Percentiles rank a stretch among this genome's conserved stretches.
Evolutionary conservation across 2,113 vertebrate genomes (phyloP).

Genomic region (Eclectus roratus): DNA sequence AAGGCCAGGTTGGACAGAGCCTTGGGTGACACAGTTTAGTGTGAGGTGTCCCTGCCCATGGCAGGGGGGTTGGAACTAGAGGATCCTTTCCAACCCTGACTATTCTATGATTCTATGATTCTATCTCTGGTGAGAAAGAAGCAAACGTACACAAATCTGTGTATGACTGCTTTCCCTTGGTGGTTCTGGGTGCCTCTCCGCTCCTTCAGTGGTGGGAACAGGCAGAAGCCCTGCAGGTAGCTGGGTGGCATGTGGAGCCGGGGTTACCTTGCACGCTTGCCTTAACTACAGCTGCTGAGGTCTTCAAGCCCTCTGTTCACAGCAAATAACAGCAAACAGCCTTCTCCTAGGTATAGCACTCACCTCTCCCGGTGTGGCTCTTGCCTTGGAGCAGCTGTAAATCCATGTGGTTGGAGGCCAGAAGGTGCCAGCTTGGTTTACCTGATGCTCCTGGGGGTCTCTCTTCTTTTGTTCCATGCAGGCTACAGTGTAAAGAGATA

Average conservation of each 20-base stretch:
- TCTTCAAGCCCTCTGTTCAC: background rate
- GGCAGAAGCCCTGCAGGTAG: background rate
- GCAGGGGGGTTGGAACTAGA: too few relatives aligned
- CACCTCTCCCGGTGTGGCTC: fast-evolving
- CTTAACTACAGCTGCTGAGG: background rate
- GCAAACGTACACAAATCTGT: background rate
- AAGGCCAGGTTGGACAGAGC: too few relatives aligned
- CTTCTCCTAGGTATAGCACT: background rate
- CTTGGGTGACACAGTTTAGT: too few relatives aligned
- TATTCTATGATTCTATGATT: too few relatives aligned
- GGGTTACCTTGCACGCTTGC: background rate
- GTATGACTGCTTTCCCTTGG: background rate
- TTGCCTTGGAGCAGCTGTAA: background rate
- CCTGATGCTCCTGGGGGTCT: background rate
- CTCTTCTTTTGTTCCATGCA: background rate
- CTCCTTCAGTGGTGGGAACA: background rate
- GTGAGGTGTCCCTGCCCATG: too few relatives aligned
- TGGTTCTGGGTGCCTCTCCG: background rate
- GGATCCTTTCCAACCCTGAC: too few relatives aligned
- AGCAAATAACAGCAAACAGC: background rate
- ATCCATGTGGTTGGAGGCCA: fast-evolving
- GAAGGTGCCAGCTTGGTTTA: background rate
- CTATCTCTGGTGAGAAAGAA: background rate
- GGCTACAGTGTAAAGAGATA: background rate
- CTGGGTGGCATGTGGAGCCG: fast-evolving